Evolutionary conservation across 2,888 invertebrate genomes (phyloP).

Genomic region (Hyppa rectilinea): DNA sequence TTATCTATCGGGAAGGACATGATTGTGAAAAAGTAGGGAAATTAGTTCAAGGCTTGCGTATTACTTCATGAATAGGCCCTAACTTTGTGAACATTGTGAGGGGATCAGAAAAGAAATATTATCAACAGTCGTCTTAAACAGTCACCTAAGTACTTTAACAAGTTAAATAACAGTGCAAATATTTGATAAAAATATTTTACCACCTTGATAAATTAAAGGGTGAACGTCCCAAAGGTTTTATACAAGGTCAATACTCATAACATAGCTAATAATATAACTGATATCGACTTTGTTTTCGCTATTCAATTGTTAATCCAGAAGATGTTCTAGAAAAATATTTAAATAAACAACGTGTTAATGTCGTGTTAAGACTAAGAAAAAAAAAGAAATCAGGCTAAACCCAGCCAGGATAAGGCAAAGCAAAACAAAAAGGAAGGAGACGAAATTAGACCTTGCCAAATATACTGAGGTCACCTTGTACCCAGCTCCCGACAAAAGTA

Average conservation of each 20-base stretch:
- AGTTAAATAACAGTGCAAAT: conserved; percentile 34
- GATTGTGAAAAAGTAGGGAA: conserved; percentile 75
- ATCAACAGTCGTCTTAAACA: conserved; percentile 11
- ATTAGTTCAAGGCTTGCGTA: conserved; percentile 77
- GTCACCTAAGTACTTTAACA: conserved; percentile 2
- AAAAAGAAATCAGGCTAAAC: conserved; percentile 22
- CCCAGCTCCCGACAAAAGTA: conserved; percentile 45
- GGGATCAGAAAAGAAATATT: conserved; percentile 5
- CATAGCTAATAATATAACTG: conserved; percentile 15
- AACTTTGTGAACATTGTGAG: conserved; percentile 7
- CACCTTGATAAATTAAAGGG: conserved; percentile 46
- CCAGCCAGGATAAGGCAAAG: conserved; percentile 29
- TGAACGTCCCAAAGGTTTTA: conserved; percentile 48
- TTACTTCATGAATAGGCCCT: conserved; percentile 30
- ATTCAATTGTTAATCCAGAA: conserved; percentile 17
- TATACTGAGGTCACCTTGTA: conserved; percentile 59
- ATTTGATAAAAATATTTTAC: conserved; percentile 32
- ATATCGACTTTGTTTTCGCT: conserved; percentile 29
- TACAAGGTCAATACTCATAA: conserved; percentile 48
- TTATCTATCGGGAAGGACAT: conserved; percentile 73
- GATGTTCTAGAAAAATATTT: conserved; percentile 1
- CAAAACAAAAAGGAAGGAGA: conserved; percentile 38
- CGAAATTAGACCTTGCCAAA: conserved; percentile 53
- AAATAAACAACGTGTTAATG: background rate
- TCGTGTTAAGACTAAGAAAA: conserved; percentile 4